These are phyloP conservation scores for Toxonevra muliebris DNA, from an alignment of 2,888 invertebrate species.

Conservation along the genomic window DNA sequence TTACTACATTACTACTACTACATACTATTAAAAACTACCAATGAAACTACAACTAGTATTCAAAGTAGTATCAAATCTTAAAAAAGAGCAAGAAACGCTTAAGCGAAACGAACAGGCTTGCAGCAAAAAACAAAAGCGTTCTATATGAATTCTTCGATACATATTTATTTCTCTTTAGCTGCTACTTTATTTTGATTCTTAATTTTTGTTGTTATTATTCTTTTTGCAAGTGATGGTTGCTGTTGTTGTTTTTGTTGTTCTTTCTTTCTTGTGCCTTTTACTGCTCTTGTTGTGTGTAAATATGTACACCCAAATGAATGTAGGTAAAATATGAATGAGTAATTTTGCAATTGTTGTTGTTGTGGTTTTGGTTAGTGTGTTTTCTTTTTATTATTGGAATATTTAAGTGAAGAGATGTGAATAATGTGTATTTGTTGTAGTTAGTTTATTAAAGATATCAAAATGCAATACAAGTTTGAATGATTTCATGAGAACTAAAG, in stretches of 20 bases:
- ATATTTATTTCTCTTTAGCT: neutral
- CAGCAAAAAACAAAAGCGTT: conserved; percentile 13
- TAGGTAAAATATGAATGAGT: no score
- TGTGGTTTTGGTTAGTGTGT: no score
- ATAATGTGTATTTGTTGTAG: no score
- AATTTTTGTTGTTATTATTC: neutral
- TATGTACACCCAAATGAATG: no score
- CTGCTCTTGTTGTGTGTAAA: neutral
- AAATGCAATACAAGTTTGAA: no score
- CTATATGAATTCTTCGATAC: neutral
- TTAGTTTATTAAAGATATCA: no score
- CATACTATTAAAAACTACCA: no score
- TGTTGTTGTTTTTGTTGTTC: neutral
- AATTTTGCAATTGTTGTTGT: no score
- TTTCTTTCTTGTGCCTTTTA: neutral
- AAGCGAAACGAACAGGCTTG: conserved; percentile 30
- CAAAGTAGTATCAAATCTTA: neutral
- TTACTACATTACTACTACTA: no score
- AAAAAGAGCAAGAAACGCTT: conserved; percentile 34
- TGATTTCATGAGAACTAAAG: no score
- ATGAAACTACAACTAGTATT: neutral
- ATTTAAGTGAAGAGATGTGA: no score
- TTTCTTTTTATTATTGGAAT: no score
- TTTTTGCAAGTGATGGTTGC: neutral
- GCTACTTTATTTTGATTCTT: neutral